Base-by-base conservation (phyloP, 2,113 vertebrate species). In the Oryzias javanicus region DNA sequence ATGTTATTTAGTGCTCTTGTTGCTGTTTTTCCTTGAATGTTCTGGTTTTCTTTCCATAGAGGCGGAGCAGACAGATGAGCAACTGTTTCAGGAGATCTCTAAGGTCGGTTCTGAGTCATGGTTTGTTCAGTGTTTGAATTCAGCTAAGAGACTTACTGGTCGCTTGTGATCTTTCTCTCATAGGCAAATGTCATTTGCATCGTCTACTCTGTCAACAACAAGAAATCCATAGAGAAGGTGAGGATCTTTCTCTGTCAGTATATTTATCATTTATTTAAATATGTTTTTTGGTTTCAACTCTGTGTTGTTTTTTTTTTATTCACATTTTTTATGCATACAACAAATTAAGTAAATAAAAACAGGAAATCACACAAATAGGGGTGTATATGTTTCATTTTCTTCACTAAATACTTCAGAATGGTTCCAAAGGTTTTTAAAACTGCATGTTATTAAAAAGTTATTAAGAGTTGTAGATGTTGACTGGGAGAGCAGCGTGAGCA, bases 101-200 rank as follows among this genome's bases (percentile, higher is more conserved):
- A 96, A 97, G 93, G 97, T 98, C 74, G 89, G 72, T 51, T 8
- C 1, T 47, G 51, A 17, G 3, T 56, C 29, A 3, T 15, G 4
- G 10, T 49, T 42, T 58, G 19, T 16, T 3, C 6, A 2, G 29
- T 44, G 46, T 57, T 55, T 15, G 20, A 55, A 22, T 49, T 25
- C 22, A 52, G 42, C 14, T 49, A 46, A 42, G 47, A 18, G 51
- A 71, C 46, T 76, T 58, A 12, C 2, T 14, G 3, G 1, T 35
- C 15, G 88, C 58, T 86, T 71, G 86, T 42, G 17, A 15, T 80
- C 42, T 57, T 84, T 90, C 25, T 19, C 45, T 46, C 81, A 24
- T 61, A 99, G 97, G 97, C 97, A 52, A 98, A 98, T 89, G 97
- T 98, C 66, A 99, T 99, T 86, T 99, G 97, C 88, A 97, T 99